Evolutionary conservation across 2,888 invertebrate genomes (phyloP).

Genomic region (Leucoptera coffeella): DNA sequence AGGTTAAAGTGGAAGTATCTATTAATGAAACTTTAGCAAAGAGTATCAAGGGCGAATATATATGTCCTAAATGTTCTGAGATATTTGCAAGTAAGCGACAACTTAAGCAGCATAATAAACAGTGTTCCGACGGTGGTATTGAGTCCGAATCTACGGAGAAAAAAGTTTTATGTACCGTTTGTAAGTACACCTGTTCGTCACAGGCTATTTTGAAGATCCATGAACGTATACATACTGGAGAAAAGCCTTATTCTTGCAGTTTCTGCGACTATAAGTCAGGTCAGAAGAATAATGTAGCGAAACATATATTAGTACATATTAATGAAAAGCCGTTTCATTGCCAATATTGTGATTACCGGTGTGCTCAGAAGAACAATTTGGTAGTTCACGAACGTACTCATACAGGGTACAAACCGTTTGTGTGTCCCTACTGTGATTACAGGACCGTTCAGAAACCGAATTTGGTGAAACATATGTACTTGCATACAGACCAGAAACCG

Average conservation of each 20-base stretch:
- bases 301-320: constrained; percentile 46
- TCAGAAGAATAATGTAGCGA: constrained; percentile 44
- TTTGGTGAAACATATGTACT: constrained; percentile 45
- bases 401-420: constrained; percentile 45
- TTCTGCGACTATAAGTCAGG: constrained; percentile 44
- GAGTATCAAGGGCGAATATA: constrained; percentile 33
- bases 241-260: constrained; percentile 42
- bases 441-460: constrained; percentile 46
- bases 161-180: constrained; percentile 34
- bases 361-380: constrained; percentile 44
- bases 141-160: constrained; percentile 15
- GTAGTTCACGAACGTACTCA: constrained; percentile 45
- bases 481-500: constrained; percentile 44
- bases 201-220: constrained; percentile 46
- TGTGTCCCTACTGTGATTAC: constrained; percentile 42
- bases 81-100: constrained; percentile 29
- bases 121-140: constrained; percentile 15
- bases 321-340: constrained; percentile 44
- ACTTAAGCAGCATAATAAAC: constrained; percentile 30
- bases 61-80: constrained; percentile 31
- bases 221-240: constrained; percentile 40
- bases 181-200: constrained; percentile 41
- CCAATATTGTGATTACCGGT: constrained; percentile 43
- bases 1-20: no score
- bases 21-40: background rate